Conservation (phyloP, 2,888 invertebrate species). For the Ornithoptera alexandrae region DNA sequence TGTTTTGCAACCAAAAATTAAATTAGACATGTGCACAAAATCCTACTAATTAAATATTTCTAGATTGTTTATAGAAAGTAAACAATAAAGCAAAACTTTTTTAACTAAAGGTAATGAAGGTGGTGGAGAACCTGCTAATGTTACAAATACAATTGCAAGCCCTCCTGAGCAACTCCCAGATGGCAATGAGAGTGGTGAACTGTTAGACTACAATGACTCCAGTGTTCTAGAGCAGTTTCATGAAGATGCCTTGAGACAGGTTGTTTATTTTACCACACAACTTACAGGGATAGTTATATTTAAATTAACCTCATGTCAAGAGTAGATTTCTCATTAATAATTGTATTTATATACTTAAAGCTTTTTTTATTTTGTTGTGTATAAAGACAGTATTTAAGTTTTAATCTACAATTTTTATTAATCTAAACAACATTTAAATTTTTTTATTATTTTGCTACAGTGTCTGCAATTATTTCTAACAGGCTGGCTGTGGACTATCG, state of each 20-base stretch:
- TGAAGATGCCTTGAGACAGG: conserved; percentile 87
- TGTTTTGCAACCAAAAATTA: too few relatives aligned
- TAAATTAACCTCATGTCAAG: background rate
- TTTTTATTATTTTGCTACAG: background rate
- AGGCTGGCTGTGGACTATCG: conserved; percentile 86
- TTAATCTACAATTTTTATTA: too few relatives aligned
- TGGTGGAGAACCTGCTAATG: conserved; percentile 62
- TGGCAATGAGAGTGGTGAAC: conserved; percentile 70
- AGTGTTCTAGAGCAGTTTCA: conserved; percentile 86
- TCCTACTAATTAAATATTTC: too few relatives aligned
- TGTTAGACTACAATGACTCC: conserved; percentile 80
- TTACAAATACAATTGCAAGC: conserved; percentile 50
- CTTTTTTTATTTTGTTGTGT: too few relatives aligned
- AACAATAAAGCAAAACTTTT: background rate
- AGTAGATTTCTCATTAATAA: too few relatives aligned
- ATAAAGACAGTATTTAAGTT: too few relatives aligned
- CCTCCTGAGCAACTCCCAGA: conserved; percentile 55
- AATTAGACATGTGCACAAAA: too few relatives aligned
- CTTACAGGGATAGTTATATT: background rate
- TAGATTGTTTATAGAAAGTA: too few relatives aligned
- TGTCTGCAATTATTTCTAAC: conserved; percentile 32
- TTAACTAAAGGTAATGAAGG: conserved; percentile 57
- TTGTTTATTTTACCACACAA: conserved; percentile 37
- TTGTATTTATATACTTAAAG: too few relatives aligned
- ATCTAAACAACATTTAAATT: too few relatives aligned